Evolutionary conservation across 1,140 invertebrate species (phyloP).

Genomic region (Drosophila prosaltans): DNA sequence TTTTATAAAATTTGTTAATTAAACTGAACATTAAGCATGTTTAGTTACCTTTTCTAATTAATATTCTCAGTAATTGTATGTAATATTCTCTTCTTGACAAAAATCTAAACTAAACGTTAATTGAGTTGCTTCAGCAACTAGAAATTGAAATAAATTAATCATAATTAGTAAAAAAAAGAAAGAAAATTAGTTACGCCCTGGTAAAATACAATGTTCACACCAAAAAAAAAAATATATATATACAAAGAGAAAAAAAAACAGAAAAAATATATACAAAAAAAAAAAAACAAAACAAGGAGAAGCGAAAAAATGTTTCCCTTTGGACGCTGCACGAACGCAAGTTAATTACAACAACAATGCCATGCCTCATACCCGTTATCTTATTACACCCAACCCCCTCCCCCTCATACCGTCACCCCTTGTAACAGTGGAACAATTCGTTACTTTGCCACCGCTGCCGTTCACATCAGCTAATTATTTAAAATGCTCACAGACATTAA

Average conservation of each 20-base stretch:
- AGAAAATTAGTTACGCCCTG: neutral
- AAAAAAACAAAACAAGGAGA: neutral
- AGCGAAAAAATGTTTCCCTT: constrained; percentile 30
- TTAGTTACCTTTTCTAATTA: no score
- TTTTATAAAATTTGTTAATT: no score
- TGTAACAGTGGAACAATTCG: neutral
- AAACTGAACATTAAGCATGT: no score
- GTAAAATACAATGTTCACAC: constrained; percentile 3
- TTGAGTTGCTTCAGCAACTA: no score
- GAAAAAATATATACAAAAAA: neutral
- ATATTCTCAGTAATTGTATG: no score
- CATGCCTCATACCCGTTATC: neutral
- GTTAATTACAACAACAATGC: constrained; percentile 53
- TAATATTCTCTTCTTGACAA: no score
- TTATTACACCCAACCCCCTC: neutral
- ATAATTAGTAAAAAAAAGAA: no score
- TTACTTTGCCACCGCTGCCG: constrained; percentile 11
- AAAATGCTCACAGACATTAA: constrained; percentile 77
- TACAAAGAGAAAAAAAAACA: neutral
- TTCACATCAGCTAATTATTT: constrained; percentile 74
- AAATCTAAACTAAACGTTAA: no score
- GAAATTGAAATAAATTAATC: no score
- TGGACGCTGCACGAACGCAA: constrained; percentile 14
- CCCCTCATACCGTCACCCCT: neutral
- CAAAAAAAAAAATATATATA: neutral